Percentiles rank a stretch among this genome's conserved stretches.
phyloP scores from a whole-genome alignment of 1,140 invertebrate species.

The Leptinotarsa undecemlineata region DNA sequence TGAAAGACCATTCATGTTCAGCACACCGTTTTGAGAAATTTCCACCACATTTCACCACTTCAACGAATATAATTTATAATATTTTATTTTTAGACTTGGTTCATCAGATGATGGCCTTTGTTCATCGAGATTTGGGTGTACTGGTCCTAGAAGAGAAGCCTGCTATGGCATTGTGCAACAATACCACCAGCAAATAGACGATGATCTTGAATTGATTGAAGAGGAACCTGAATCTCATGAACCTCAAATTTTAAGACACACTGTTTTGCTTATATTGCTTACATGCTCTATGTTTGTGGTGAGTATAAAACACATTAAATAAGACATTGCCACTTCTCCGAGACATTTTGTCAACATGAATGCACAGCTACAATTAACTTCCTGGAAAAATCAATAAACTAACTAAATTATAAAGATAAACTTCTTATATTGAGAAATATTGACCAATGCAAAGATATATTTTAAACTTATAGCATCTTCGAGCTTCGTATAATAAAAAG shows the following conservation, averaged over 20 bases:
- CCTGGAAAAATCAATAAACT: too few relatives aligned
- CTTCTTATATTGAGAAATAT: too few relatives aligned
- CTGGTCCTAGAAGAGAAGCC: constrained; percentile 57
- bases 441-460: too few relatives aligned
- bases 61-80: not conserved
- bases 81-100: not conserved
- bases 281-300: constrained; percentile 88
- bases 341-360: too few relatives aligned
- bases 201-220: constrained; percentile 59
- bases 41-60: too few relatives aligned
- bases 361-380: too few relatives aligned
- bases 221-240: constrained; percentile 62
- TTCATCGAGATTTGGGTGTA: constrained; percentile 57
- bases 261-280: constrained; percentile 80
- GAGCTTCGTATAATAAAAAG: too few relatives aligned
- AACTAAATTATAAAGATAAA: too few relatives aligned
- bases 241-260: constrained; percentile 78
- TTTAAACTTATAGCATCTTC: too few relatives aligned
- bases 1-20: too few relatives aligned
- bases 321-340: too few relatives aligned
- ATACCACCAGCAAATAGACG: constrained; percentile 59
- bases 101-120: constrained; percentile 45
- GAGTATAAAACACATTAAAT: constrained; percentile 51
- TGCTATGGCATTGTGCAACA: constrained; percentile 60
- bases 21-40: too few relatives aligned